These are phyloP conservation scores for Vipera ursinii DNA, from an alignment of 2,797 vertebrate genomes.

Conservation along the genomic window DNA sequence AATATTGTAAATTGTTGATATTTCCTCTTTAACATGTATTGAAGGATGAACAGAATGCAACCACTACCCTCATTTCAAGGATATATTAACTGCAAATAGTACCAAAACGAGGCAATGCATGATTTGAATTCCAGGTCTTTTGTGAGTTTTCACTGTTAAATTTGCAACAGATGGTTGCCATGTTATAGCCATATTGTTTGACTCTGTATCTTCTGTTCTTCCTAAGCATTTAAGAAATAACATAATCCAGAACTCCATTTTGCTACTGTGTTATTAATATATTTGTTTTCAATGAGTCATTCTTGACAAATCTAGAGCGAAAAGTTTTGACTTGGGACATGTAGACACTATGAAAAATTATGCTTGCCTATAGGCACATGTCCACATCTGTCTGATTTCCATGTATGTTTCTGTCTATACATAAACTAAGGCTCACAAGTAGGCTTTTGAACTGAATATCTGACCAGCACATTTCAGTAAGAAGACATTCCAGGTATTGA, in stretches of 20 bases:
- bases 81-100: constrained; percentile 39
- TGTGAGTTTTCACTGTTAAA: constrained; percentile 44
- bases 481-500: neutral
- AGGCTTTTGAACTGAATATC: neutral
- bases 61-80: constrained; percentile 19
- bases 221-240: neutral
- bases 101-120: constrained; percentile 43
- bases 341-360: neutral
- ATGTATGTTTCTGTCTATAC: neutral
- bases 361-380: neutral
- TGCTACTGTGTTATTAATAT: neutral
- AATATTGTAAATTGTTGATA: constrained; percentile 42
- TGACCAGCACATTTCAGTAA: neutral
- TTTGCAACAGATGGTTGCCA: constrained; percentile 6
- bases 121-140: constrained; percentile 21
- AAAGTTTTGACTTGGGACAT: neutral
- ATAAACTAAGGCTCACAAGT: neutral
- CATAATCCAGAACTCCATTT: neutral
- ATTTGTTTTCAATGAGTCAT: neutral
- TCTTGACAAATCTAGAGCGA: neutral
- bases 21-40: constrained; percentile 43
- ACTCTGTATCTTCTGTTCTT: neutral
- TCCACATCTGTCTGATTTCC: neutral
- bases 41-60: constrained; percentile 28
- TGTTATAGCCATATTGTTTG: constrained; percentile 1